Evolutionary conservation across 1,140 invertebrate genomes (phyloP), one percentile per base, ranked within the genome.

Genomic region (Brachystomella parvula): DNA sequence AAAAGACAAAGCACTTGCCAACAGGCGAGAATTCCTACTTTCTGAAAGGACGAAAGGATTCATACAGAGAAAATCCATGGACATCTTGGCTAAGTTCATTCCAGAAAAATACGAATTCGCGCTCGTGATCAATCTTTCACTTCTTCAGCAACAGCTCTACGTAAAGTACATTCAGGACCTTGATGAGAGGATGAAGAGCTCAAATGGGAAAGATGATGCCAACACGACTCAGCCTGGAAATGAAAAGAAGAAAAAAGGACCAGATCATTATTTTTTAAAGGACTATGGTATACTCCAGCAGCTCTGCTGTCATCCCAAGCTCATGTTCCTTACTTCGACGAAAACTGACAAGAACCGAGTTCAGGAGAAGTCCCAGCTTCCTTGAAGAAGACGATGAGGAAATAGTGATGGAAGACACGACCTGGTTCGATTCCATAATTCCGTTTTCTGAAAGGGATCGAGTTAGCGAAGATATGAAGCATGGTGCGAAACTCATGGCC

Each of bases 81-180:
- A 75, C 26, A 79, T 82, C 12, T 74, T 86, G 17, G 80, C 78
- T 1, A 80, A 83, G 63, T 81, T 79, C 66, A 73, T 86, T 44
- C 83, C 82, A 33, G 80, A 82, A 0, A 86, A 86, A 74, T 77
- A 81, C 71, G 84, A 86, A 75, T 86, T 83, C 76, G 82, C 84
- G 21, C 74, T 86, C 33, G 78, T 77, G 31, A 77, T 85, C 2
- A 75, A 81, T 26, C 70, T 85, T 32, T 78, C 81, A 0, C 75
- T 79, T 21, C 66, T 79, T 1, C 84, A 86, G 75, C 77, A 78
- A 21, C 74, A 78, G 29, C 72, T 85, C 61, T 85, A 85, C 71
- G 66, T 78, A 33, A 70, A 74, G 47, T 79, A 77, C 58, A 67
- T 79, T 49, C 74, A 76, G 1, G 71, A 73, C 53, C 62, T 74